Conservation (phyloP, 1,140 invertebrate genomes). For the Polyergus mexicanus region DNA sequence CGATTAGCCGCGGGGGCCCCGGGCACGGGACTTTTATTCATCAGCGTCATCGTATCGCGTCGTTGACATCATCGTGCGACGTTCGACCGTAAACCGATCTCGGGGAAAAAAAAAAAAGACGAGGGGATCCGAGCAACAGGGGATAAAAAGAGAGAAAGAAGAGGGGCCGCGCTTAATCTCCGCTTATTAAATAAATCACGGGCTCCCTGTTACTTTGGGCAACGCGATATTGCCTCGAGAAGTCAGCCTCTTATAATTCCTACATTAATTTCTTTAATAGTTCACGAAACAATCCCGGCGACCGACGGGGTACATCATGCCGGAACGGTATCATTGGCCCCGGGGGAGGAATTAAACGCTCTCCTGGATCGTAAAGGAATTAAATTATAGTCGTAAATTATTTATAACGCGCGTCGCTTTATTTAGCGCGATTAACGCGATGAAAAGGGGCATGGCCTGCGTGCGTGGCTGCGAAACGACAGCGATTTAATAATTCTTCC, state of each 20-base stretch:
- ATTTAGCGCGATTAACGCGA: slow-evolving; percentile 59
- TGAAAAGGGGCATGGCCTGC: slow-evolving; percentile 48
- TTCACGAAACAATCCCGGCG: slow-evolving; percentile 54
- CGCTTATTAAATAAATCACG: slow-evolving; percentile 76
- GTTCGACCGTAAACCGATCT: slow-evolving; percentile 69
- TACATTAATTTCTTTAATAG: slow-evolving; percentile 75
- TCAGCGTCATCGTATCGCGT: slow-evolving; percentile 64
- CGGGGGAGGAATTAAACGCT: slow-evolving; percentile 35
- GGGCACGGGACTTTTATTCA: slow-evolving; percentile 64
- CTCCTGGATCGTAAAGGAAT: slow-evolving; percentile 32
- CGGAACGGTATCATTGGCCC: slow-evolving; percentile 50
- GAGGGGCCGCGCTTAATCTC: slow-evolving; percentile 64
- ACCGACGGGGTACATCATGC: slow-evolving; percentile 42
- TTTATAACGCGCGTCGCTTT: slow-evolving; percentile 55
- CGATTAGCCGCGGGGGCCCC: slow-evolving; percentile 60
- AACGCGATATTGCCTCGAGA: slow-evolving; percentile 54
- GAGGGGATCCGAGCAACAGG: slow-evolving; percentile 7
- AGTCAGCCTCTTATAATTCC: slow-evolving; percentile 73
- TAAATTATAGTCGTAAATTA: slow-evolving; percentile 58
- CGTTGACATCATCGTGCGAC: slow-evolving; percentile 70
- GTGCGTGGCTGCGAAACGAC: slow-evolving; percentile 19
- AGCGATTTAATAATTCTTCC: slow-evolving; percentile 55
- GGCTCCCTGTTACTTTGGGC: slow-evolving; percentile 56
- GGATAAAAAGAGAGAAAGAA: background rate
- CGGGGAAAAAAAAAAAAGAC: slow-evolving; percentile 61